phyloP scores from a whole-genome alignment of 2,888 invertebrate species.

The Elegia similella region DNA sequence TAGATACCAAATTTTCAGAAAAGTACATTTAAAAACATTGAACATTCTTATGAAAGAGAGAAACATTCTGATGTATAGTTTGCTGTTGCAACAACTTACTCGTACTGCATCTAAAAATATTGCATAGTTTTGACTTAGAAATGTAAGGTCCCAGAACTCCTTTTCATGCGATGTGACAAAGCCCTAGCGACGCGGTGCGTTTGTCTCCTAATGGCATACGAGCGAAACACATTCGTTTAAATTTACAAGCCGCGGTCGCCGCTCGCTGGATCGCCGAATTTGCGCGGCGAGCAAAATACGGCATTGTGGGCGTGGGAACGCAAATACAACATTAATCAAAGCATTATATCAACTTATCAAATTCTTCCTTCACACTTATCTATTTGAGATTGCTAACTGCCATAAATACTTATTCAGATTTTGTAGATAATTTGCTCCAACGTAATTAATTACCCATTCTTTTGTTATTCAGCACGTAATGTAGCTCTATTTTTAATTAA shows the following conservation, averaged over 20 bases:
- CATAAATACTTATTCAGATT: neutral
- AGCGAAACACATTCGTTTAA: constrained; percentile 1
- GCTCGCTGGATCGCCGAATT: neutral
- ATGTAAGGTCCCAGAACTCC: neutral
- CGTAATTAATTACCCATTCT: no score
- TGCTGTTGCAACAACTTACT: no score
- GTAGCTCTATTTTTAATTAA: no score
- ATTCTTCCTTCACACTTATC: neutral
- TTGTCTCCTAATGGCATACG: constrained; percentile 11
- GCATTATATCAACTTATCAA: neutral
- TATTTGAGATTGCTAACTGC: neutral
- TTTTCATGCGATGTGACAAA: neutral
- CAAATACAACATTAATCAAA: neutral
- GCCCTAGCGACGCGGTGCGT: neutral
- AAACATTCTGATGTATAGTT: no score
- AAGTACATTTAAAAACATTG: no score
- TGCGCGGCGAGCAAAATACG: neutral
- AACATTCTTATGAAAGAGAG: no score
- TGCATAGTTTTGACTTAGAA: no score
- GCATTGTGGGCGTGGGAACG: constrained; percentile 5
- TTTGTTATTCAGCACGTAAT: no score
- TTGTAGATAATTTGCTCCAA: neutral
- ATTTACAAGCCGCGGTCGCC: constrained; percentile 6
- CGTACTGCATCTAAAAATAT: neutral
- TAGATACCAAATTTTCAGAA: no score